phyloP scores from a whole-genome alignment of 2,797 vertebrate species.

The Vultur gryphus region DNA sequence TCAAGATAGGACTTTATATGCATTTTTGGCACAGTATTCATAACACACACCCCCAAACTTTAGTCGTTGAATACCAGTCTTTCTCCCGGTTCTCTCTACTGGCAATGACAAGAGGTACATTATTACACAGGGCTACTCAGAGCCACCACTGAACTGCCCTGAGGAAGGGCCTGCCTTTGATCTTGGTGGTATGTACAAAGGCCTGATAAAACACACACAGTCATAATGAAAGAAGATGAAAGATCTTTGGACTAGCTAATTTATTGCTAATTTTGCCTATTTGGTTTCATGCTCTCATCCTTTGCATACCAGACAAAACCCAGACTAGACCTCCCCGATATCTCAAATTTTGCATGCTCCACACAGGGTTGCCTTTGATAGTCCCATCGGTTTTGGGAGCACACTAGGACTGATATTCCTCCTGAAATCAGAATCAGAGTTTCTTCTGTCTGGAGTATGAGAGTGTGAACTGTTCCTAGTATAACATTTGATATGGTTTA shows the following conservation, averaged over 20 bases:
- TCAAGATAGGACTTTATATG: neutral
- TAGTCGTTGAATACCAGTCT: neutral
- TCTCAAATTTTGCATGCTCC: neutral
- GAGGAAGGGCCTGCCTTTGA: neutral
- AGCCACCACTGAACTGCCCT: neutral
- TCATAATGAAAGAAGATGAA: neutral
- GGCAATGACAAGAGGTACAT: neutral
- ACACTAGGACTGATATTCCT: neutral
- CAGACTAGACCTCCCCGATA: neutral
- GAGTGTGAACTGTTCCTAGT: neutral
- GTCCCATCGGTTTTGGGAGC: neutral
- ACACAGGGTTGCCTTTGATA: neutral
- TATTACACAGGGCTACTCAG: neutral
- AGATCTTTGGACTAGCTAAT: neutral
- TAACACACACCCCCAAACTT: neutral
- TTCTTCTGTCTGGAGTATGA: neutral
- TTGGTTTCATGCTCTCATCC: neutral
- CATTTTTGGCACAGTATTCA: neutral
- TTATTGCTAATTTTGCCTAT: neutral
- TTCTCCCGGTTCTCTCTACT: neutral
- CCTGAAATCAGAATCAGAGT: neutral
- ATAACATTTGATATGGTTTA: neutral
- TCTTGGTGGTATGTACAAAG: neutral
- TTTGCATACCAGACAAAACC: neutral
- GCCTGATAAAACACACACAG: neutral